Evolutionary conservation across 2,888 invertebrate species (phyloP), one percentile per base, ranked within the genome.

Genomic region (Alitta virens): DNA sequence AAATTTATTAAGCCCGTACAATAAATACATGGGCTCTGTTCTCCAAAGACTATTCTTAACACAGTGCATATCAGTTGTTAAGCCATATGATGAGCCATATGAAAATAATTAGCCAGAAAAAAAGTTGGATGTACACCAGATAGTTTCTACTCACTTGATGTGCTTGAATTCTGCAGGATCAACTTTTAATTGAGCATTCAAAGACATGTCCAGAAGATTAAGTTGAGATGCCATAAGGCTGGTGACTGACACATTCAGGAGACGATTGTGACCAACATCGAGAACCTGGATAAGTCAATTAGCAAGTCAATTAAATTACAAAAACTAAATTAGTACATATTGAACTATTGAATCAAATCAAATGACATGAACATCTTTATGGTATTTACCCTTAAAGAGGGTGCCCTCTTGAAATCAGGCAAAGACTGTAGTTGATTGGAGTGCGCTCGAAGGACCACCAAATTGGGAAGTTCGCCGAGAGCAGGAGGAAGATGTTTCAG

Each of bases 261-360:
- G 74, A 38, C 78, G 75, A 67, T 84, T 84, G 40, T 80, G 82
- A 21, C 82, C 82, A 0, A 84, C 78, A 63, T 84, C 84, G 60
- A 84, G 73, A 9, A 83, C 77, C 83, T 84, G 67, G n/a, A n/a
- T n/a, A n/a, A n/a, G n/a, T 40, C 16, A 40, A 12, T 40, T 40
- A 40, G 9, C 16, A 40, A 40, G 12, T 40, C 40, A 40, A 40
- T 9, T 40, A 40, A 40, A 40, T 40, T 9, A 40, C 9, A 40
- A 9, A 9, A 40, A 40, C 40, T 40, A 12, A 40, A 40, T 12
- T 40, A 12, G 9, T 9, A 9, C 9, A 40, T 9, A 40, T 40
- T 40, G 12, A 40, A 12, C 16, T 12, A 12, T 12, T 40, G 40
- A 40, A 12, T 40, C 16, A 9, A 40, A 40, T 9, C 40, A 40